These are phyloP conservation scores for Sinocyclocheilus rhinocerous DNA, from an alignment of 2,113 vertebrate genomes.

Conservation along the genomic window DNA sequence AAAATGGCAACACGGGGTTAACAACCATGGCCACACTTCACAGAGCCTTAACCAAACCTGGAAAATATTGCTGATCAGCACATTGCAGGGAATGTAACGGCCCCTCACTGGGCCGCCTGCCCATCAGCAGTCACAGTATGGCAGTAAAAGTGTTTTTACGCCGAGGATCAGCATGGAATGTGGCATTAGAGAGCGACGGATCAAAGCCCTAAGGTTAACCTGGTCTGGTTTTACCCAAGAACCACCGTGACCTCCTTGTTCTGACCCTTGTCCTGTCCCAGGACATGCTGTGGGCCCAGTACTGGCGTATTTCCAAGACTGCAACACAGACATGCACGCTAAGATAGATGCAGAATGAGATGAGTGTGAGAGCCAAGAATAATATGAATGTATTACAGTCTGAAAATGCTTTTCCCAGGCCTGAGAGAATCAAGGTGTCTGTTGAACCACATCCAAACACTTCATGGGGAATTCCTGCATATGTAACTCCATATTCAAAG, in stretches of 20 bases:
- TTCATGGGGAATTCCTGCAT: constrained; percentile 7
- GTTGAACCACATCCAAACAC: not conserved
- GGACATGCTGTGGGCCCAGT: not conserved
- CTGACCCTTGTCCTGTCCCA: constrained; percentile 2
- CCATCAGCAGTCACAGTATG: constrained; percentile 19
- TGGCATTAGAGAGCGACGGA: constrained; percentile 26
- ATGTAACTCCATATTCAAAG: not conserved
- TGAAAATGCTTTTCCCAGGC: constrained; percentile 26
- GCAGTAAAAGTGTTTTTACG: not conserved
- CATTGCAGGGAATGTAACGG: constrained; percentile 43
- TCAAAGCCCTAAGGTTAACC: constrained; percentile 15
- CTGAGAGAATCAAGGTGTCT: constrained; percentile 1
- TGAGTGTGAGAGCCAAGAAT: not conserved
- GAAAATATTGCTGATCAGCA: constrained; percentile 58
- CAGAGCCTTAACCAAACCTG: constrained; percentile 47
- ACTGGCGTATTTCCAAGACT: constrained; percentile 22
- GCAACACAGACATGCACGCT: not conserved
- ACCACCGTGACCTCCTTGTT: not conserved
- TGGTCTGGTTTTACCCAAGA: constrained; percentile 30
- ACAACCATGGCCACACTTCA: constrained; percentile 33
- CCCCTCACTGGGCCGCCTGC: constrained; percentile 4
- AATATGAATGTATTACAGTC: constrained; percentile 23
- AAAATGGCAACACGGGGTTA: constrained; percentile 56
- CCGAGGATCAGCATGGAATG: constrained; percentile 32
- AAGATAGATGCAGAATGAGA: constrained; percentile 9